phyloP scores from a whole-genome alignment of 1,140 invertebrate genomes.

The Trichoplusia ni region DNA sequence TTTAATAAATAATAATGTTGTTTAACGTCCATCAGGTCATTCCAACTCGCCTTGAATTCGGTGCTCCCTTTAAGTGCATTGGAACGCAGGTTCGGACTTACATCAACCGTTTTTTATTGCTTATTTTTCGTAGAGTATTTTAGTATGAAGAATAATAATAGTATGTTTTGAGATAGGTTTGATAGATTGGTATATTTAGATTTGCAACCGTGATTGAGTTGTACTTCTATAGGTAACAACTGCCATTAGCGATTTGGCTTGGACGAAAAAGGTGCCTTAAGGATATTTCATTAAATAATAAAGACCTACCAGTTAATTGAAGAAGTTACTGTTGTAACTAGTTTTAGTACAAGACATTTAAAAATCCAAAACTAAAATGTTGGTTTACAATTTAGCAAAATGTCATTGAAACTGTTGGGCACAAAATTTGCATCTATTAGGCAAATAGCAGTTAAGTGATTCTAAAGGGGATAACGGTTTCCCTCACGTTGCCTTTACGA shows the following conservation, averaged over 20 bases:
- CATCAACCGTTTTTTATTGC: neutral
- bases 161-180: too few species aligned
- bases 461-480: neutral
- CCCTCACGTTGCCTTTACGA: neutral
- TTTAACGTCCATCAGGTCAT: conserved; percentile 30
- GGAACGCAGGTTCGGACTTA: conserved; percentile 8
- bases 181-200: too few species aligned
- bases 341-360: too few species aligned
- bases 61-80: conserved; percentile 8
- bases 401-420: neutral
- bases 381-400: conserved; percentile 10
- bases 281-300: too few species aligned
- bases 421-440: neutral
- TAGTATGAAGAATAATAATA: neutral
- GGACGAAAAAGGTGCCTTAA: too few species aligned
- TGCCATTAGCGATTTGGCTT: too few species aligned
- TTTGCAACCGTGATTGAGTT: too few species aligned
- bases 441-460: neutral
- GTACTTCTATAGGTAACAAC: too few species aligned
- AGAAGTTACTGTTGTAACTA: too few species aligned
- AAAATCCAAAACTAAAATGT: too few species aligned
- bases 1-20: conserved; percentile 30
- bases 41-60: conserved; percentile 10
- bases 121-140: neutral
- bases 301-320: too few species aligned